These are phyloP conservation scores for Paradoxurus hermaphroditus DNA, from an alignment of 2,113 vertebrate genomes.

Conservation along the genomic window DNA sequence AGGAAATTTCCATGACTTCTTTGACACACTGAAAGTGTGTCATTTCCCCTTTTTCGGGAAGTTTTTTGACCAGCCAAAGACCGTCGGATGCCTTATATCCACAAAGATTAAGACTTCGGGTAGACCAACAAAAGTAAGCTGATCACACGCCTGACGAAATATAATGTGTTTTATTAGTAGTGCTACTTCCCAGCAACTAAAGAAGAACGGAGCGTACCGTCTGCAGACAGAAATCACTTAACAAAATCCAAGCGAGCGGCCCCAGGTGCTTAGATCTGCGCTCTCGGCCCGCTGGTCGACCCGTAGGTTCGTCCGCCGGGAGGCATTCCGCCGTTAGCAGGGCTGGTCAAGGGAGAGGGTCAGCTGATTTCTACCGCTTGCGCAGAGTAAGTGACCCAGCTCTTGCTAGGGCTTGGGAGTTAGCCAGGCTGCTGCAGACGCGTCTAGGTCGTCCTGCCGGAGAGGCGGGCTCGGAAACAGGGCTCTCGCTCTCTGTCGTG, in stretches of 20 bases:
- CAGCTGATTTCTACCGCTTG: not conserved
- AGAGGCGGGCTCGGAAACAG: too few relatives aligned
- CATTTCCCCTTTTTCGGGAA: not conserved
- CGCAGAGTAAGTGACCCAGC: not conserved
- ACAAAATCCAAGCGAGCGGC: rapidly evolving
- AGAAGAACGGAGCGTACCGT: rapidly evolving
- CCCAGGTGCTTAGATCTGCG: rapidly evolving
- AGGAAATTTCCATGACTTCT: not conserved
- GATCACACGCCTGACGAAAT: not conserved
- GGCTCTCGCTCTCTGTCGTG: not conserved
- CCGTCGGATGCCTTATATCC: not conserved
- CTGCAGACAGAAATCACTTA: not conserved
- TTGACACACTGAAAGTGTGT: not conserved
- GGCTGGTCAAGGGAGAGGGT: not conserved
- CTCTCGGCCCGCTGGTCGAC: rapidly evolving
- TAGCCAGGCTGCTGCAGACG: too few relatives aligned
- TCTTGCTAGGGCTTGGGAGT: too few relatives aligned
- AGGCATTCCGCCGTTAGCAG: rapidly evolving
- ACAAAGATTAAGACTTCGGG: not conserved
- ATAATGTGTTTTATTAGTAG: not conserved
- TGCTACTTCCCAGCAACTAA: too few relatives aligned
- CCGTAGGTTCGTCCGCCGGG: rapidly evolving
- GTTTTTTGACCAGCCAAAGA: not conserved
- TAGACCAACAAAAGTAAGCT: too few relatives aligned
- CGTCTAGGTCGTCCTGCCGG: not conserved